phyloP scores from a whole-genome alignment of 2,888 invertebrate species.

The Hirtodrosophila confusa region DNA sequence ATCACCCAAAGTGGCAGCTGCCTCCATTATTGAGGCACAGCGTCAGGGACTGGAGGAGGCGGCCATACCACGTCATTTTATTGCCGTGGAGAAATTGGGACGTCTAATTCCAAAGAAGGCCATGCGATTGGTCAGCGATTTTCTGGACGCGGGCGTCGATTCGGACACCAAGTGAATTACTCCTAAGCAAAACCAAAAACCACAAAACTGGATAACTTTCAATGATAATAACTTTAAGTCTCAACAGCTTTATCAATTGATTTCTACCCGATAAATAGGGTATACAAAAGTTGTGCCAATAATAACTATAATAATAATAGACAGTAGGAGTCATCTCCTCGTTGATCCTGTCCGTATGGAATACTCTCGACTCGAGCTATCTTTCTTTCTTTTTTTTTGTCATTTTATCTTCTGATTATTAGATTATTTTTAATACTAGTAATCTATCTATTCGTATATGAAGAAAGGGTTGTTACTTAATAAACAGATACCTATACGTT shows the following conservation, averaged over 20 bases:
- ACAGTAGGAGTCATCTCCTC: too few relatives aligned
- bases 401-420: slow-evolving; percentile 2
- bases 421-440: slow-evolving; percentile 10
- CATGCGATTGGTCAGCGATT: slow-evolving; percentile 86
- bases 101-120: slow-evolving; percentile 86
- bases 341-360: too few relatives aligned
- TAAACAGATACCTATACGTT: slow-evolving; percentile 34
- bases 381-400: slow-evolving; percentile 13
- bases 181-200: background rate
- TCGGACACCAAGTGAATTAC: slow-evolving; percentile 82
- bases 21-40: slow-evolving; percentile 88
- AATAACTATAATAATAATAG: too few relatives aligned
- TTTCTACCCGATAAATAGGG: too few relatives aligned
- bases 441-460: slow-evolving; percentile 29
- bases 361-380: background rate
- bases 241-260: slow-evolving; percentile 39
- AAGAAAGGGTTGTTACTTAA: slow-evolving; percentile 68
- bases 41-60: slow-evolving; percentile 87
- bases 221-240: slow-evolving; percentile 34
- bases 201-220: slow-evolving; percentile 9
- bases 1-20: slow-evolving; percentile 87
- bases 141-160: slow-evolving; percentile 88
- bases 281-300: too few relatives aligned
- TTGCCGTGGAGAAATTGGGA: slow-evolving; percentile 76
- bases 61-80: slow-evolving; percentile 87